Base-by-base conservation (phyloP, 1,140 invertebrate species). In the Drosophila repletoides region DNA sequence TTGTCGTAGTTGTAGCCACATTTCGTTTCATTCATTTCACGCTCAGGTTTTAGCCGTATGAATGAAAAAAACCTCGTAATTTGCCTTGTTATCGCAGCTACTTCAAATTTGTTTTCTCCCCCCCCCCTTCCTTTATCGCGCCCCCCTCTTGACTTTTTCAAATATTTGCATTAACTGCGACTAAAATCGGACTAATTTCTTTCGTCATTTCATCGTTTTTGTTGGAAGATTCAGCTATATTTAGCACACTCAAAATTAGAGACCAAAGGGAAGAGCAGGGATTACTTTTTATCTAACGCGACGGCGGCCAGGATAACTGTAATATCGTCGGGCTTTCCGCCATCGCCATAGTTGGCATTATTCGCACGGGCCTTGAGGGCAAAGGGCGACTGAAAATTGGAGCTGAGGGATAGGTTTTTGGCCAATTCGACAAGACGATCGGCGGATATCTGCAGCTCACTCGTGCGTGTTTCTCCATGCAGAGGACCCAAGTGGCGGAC, bases 311-410 rank as follows among this genome's bases (percentile, higher is more conserved):
- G 24, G 29, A 83, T 71, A 2, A 83, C 52, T 9, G 77, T 83
- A 4, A 77, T 83, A 14, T 83, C 77, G 26, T 83, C 77, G 2
- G 79, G 77, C 15, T 84, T 83, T 3, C 77, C 77, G 1, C 77
- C 77, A 1, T 10, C n/a, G 0, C 4, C 5, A 28, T 40, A 66
- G 1, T 15, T 9, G 0, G 66, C 0, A 34, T 77, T 59, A 24
- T 64, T 40, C 0, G 49, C 34, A 22, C 14, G 49, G 0, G 77
- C 79, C 38, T 43, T 74, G 2, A 73, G 14, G 19, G 69, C 43
- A 3, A 83, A 83, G 0, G 79, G 77, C 0, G 79, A 77, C 1
- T 63, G 33, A 9, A 33, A 83, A 0, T 7, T 21, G 6, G 21
- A 3, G 19, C 33, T 74, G 0, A 46, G 4, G 0, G 79, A 74